Evolutionary conservation across 2,797 vertebrate genomes (phyloP), one percentile per base, ranked within the genome.

Genomic region (Pelobates cultripes): DNA sequence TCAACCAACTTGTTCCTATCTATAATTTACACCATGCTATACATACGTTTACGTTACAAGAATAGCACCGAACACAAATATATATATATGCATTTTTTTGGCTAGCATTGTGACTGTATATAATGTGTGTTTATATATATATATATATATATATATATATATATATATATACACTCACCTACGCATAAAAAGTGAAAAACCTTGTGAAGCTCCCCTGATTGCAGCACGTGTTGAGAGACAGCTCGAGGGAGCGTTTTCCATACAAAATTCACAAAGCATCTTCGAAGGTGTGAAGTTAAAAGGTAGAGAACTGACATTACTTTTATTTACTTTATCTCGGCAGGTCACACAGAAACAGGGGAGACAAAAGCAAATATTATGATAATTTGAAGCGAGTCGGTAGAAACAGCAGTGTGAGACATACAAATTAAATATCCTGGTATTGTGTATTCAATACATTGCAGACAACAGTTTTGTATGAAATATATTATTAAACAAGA

Each of bases 271-370:
- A 77, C 70, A 78, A 75, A 44, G 14, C 9, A 28, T 70, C 44
- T 78, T 66, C 55, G 47, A 77, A 64, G 71, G 70, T 68, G 61
- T 47, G 44, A 40, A 55, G 53, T 40, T 78, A 47, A 83, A 47
- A 12, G 12, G 12, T 7, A 60, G 55, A 77, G 44, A 72, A 82
- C 72, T 77, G 0, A 66, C 45, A 67, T 77, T 66, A 3, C 60
- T 71, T 83, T 44, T 73, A 78, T 83, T 82, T 82, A 77, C 42
- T 55, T 51, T 82, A 67, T 70, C 63, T 74, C 63, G n/a, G 47
- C 53, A 51, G 67, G 71, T 44, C 61, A 57, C 69, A 78, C 70
- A 57, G 44, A 73, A 64, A 83, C 70, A 73, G 61, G 63, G 70
- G 60, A 70, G 63, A 83, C 44, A 61, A 66, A 83, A 78, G 28